These are phyloP conservation scores for Naja naja DNA, from an alignment of 2,113 vertebrate genomes.

Conservation along the genomic window DNA sequence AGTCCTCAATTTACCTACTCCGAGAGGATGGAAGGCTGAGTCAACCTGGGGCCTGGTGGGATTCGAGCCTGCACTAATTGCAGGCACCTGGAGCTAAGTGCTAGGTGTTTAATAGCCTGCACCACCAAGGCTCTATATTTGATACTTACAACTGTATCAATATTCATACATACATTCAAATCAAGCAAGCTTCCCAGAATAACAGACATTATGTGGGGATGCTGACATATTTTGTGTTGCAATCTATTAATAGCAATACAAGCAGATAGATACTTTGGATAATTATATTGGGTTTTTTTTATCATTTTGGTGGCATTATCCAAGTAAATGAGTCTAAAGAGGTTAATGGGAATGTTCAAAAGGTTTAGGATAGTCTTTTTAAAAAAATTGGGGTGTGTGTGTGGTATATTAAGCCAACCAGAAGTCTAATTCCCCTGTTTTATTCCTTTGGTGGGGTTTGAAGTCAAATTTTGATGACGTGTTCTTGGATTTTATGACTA, in stretches of 20 bases:
- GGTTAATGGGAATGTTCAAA: not conserved
- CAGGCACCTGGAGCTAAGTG: no score
- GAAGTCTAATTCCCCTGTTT: not conserved
- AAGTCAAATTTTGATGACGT: not conserved
- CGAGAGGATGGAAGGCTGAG: no score
- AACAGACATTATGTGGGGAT: not conserved
- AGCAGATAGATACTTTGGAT: not conserved
- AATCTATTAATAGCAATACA: not conserved
- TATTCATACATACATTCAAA: not conserved
- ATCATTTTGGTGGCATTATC: not conserved
- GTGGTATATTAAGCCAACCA: not conserved
- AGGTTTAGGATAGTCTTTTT: no score
- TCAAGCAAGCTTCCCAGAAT: not conserved
- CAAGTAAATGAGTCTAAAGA: not conserved
- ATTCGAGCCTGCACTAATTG: no score
- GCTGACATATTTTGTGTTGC: not conserved
- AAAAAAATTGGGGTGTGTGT: not conserved
- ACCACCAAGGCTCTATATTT: no score
- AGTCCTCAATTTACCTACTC: no score
- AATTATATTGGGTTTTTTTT: not conserved
- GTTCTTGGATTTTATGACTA: not conserved
- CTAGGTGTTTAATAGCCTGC: no score
- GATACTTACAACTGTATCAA: not conserved
- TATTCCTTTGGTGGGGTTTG: not conserved
- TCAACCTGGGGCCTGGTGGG: no score